phyloP scores from a whole-genome alignment of 2,888 invertebrate species.

The Seira ritae region DNA sequence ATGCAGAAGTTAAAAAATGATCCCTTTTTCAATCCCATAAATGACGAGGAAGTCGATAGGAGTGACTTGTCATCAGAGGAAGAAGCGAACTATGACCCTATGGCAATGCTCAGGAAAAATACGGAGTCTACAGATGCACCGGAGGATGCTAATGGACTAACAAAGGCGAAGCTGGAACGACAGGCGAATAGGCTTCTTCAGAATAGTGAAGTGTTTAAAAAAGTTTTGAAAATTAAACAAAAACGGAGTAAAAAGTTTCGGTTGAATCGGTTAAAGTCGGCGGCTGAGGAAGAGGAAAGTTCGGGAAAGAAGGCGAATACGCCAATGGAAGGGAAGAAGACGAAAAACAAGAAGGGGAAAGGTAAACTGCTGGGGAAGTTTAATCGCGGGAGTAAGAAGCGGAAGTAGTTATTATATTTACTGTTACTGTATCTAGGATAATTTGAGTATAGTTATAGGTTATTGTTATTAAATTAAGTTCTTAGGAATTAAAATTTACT shows the following conservation, averaged over 20 bases:
- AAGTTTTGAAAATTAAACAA: slow-evolving; percentile 67
- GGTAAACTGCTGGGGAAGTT: slow-evolving; percentile 7
- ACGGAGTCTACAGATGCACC: neutral
- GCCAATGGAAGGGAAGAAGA: too few species aligned
- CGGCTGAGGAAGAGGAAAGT: slow-evolving; percentile 24
- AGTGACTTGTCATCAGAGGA: slow-evolving; percentile 45
- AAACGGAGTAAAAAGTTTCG: slow-evolving; percentile 66
- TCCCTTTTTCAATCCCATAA: slow-evolving; percentile 55
- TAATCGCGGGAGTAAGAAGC: slow-evolving; percentile 18
- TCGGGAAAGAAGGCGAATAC: neutral
- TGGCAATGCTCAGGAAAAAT: slow-evolving; percentile 49
- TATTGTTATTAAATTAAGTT: neutral
- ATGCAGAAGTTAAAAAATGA: slow-evolving; percentile 19
- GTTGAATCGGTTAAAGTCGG: slow-evolving; percentile 47
- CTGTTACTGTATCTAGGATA: too few species aligned
- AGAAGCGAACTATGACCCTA: slow-evolving; percentile 43
- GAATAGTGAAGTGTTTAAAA: slow-evolving; percentile 68
- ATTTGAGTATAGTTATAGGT: neutral
- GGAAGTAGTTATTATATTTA: slow-evolving; percentile 16
- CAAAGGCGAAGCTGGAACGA: slow-evolving; percentile 56
- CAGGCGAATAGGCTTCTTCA: slow-evolving; percentile 69
- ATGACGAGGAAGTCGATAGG: slow-evolving; percentile 39
- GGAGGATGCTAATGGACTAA: slow-evolving; percentile 20
- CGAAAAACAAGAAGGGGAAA: slow-evolving; percentile 11
- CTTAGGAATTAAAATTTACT: too few species aligned